phyloP scores from a whole-genome alignment of 1,140 invertebrate genomes.

The Drosophila littoralis region DNA sequence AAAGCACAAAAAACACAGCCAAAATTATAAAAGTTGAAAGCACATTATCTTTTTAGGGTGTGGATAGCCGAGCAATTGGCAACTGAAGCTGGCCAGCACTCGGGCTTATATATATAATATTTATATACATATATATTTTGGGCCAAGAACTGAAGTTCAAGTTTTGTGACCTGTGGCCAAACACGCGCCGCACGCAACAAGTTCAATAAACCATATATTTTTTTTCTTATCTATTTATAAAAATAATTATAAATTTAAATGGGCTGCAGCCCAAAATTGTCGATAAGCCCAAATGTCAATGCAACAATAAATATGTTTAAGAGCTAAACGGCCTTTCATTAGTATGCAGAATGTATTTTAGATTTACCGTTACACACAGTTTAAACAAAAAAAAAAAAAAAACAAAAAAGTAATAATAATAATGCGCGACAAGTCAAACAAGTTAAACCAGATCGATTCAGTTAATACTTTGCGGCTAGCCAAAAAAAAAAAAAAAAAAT shows the following conservation, averaged over 20 bases:
- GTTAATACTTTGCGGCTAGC: slow-evolving; percentile 41
- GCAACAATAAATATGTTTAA: slow-evolving; percentile 20
- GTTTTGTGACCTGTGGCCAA: slow-evolving; percentile 25
- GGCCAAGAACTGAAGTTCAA: slow-evolving; percentile 12
- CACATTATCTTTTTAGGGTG: slow-evolving; percentile 11
- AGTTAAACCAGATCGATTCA: slow-evolving; percentile 68
- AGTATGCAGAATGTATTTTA: slow-evolving; percentile 65
- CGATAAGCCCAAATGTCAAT: slow-evolving; percentile 39
- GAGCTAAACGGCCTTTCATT: slow-evolving; percentile 50
- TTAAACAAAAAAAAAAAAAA: slow-evolving; percentile 24
- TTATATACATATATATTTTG: neutral
- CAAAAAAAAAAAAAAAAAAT: slow-evolving; percentile 32
- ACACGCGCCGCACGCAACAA: slow-evolving; percentile 13
- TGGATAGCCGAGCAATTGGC: slow-evolving; percentile 27
- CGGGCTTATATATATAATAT: too few relatives aligned
- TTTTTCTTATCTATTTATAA: slow-evolving; percentile 25
- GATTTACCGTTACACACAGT: slow-evolving; percentile 68
- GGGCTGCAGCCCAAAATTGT: slow-evolving; percentile 24
- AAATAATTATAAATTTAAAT: slow-evolving; percentile 36
- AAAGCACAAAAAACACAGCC: too few relatives aligned
- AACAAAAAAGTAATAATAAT: slow-evolving; percentile 15
- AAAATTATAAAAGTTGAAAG: slow-evolving; percentile 1
- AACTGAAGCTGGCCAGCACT: slow-evolving; percentile 6
- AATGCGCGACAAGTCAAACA: slow-evolving; percentile 51
- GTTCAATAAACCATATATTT: slow-evolving; percentile 38